Evolutionary conservation across 2,888 invertebrate species (phyloP).

Genomic region (Alsophila aescularia): DNA sequence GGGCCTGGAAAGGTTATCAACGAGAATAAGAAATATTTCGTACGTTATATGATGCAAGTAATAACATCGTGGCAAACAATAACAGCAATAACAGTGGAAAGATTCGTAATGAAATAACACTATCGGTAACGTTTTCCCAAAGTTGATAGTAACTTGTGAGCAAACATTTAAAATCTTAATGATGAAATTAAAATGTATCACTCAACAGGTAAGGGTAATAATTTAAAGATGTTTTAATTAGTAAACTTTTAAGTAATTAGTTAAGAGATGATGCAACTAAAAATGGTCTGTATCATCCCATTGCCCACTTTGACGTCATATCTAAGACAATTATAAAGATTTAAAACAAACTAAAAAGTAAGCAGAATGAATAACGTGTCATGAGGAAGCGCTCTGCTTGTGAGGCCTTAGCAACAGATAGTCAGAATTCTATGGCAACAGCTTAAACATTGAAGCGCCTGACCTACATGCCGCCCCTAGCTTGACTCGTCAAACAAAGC

Average conservation of each 20-base stretch:
- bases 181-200: too few species aligned
- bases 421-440: constrained; percentile 12
- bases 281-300: not conserved
- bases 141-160: constrained; percentile 10
- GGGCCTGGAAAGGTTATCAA: constrained; percentile 25
- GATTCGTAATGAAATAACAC: not conserved
- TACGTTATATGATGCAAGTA: constrained; percentile 18
- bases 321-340: not conserved
- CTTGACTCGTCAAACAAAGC: constrained; percentile 35
- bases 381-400: too few species aligned
- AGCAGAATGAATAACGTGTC: not conserved
- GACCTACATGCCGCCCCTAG: constrained; percentile 35
- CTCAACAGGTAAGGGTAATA: too few species aligned
- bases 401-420: constrained; percentile 14
- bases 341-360: not conserved
- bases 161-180: too few species aligned
- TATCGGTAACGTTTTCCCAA: not conserved
- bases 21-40: constrained; percentile 12
- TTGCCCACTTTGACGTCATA: not conserved
- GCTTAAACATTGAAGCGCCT: constrained; percentile 30
- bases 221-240: too few species aligned
- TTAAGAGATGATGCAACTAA: too few species aligned
- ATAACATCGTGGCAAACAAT: constrained; percentile 25
- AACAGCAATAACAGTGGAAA: constrained; percentile 15
- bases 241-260: too few species aligned